Percentiles rank a stretch among this genome's conserved stretches.
Evolutionary conservation across 2,113 vertebrate genomes (phyloP).

Genomic region (Ginglymostoma cirratum): DNA sequence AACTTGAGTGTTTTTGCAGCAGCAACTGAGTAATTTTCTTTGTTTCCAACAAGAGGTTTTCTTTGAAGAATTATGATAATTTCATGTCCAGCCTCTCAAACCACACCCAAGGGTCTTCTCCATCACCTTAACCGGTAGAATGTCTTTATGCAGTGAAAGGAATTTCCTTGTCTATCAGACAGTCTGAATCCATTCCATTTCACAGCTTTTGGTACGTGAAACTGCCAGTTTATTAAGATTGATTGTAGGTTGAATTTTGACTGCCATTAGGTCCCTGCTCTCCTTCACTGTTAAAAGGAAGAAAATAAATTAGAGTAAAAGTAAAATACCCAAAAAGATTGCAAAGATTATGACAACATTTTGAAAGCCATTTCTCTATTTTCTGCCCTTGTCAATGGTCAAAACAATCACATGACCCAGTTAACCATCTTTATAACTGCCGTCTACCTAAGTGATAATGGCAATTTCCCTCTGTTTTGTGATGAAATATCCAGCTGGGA

Average conservation of each 20-base stretch:
- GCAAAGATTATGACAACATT: neutral
- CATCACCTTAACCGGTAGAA: no score
- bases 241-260: constrained; percentile 95
- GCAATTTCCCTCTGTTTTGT: neutral
- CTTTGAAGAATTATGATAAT: neutral
- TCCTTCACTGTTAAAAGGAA: constrained; percentile 69
- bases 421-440: neutral
- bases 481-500: neutral
- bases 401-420: neutral
- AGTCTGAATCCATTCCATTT: neutral
- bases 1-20: constrained; percentile 29
- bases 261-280: constrained; percentile 98
- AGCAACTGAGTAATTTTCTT: constrained; percentile 19
- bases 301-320: constrained; percentile 42
- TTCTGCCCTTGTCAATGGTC: neutral
- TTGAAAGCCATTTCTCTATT: neutral
- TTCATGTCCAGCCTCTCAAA: neutral
- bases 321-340: neutral
- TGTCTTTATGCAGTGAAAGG: constrained; percentile 17
- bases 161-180: constrained; percentile 13
- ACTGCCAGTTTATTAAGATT: constrained; percentile 67
- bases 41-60: constrained; percentile 7
- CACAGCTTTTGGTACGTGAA: neutral
- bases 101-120: neutral
- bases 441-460: neutral